These are phyloP conservation scores for Etheostoma nigrum DNA, from an alignment of 2,797 vertebrate species.

Conservation along the genomic window DNA sequence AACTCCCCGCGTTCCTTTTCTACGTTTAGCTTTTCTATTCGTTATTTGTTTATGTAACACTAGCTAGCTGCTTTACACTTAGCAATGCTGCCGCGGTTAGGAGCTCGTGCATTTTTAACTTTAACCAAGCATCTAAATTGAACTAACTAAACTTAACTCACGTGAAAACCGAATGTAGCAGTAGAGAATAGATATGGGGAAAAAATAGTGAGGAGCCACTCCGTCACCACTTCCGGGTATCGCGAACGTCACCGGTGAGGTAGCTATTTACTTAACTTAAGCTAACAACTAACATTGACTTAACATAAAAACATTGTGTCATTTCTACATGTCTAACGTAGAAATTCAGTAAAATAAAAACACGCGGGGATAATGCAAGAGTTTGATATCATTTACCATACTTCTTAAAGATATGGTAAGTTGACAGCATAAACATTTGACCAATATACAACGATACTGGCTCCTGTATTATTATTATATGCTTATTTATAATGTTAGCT, in stretches of 20 bases:
- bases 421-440: background rate
- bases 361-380: background rate
- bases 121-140: background rate
- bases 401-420: no score
- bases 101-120: background rate
- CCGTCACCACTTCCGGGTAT: constrained; percentile 24
- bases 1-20: background rate
- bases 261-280: no score
- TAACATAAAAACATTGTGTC: background rate
- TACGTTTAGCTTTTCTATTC: background rate
- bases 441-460: background rate
- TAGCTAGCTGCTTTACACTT: fast-evolving
- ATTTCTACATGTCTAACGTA: background rate
- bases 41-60: fast-evolving
- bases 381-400: background rate
- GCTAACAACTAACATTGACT: no score
- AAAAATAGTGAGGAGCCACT: constrained; percentile 16
- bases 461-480: background rate
- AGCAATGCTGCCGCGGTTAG: fast-evolving
- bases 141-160: constrained; percentile 69
- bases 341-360: background rate
- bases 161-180: constrained; percentile 61
- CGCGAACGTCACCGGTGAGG: background rate
- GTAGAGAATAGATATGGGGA: background rate
- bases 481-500: fast-evolving